phyloP scores from a whole-genome alignment of 2,888 invertebrate species.

The Platycnemis pennipes region DNA sequence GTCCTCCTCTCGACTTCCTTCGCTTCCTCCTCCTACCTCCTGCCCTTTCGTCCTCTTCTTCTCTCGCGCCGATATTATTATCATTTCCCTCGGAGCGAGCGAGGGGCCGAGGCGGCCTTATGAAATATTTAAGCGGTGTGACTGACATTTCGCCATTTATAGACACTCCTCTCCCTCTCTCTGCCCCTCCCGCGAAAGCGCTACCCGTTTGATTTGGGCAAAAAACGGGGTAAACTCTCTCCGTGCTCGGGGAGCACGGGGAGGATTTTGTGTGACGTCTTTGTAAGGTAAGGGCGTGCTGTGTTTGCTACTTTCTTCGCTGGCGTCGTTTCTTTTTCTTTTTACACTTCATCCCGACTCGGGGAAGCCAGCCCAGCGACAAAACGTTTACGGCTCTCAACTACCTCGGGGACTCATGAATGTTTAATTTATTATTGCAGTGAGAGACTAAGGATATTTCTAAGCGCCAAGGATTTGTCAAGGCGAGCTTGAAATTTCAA shows the following conservation, averaged over 20 bases:
- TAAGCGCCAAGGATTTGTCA: not conserved
- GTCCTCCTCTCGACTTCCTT: not conserved
- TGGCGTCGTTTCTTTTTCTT: not conserved
- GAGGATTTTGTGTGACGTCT: conserved; percentile 40
- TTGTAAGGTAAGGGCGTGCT: not conserved
- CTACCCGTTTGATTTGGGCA: conserved; percentile 29
- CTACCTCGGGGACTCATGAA: not conserved
- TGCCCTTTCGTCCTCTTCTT: not conserved
- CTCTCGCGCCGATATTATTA: not conserved
- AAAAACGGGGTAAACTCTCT: not conserved
- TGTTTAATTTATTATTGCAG: not conserved
- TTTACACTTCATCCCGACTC: not conserved
- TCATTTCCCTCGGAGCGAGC: conserved; percentile 39
- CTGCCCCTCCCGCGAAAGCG: not conserved
- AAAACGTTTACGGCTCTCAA: not conserved
- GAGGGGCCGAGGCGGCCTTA: conserved; percentile 59
- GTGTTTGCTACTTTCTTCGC: not conserved
- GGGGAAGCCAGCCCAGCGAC: not conserved
- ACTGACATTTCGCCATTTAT: conserved; percentile 62
- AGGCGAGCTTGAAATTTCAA: not conserved
- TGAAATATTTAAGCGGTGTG: conserved; percentile 58
- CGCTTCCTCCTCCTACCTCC: not conserved
- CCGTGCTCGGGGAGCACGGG: not conserved
- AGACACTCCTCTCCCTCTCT: conserved; percentile 36
- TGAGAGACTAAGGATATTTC: not conserved